Base-by-base conservation (phyloP, 2,797 vertebrate species). In the Phrynocephalus guinanensis region DNA sequence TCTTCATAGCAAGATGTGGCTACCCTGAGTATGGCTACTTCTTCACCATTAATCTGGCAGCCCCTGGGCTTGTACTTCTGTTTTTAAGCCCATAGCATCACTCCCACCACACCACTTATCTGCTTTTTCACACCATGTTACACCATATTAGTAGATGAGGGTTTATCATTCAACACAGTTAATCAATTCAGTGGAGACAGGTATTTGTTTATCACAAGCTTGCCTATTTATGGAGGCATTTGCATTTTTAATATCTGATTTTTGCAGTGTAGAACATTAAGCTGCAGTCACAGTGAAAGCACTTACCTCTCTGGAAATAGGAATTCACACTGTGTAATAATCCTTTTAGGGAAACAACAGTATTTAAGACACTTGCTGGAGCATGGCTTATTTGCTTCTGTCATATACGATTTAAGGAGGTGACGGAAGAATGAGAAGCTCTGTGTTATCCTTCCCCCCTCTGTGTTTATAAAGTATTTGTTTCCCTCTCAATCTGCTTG, bases 211-310 rank as follows among this genome's bases (percentile, higher is more conserved):
- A 85, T 87, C 89, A 82, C 78, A 85, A 72, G 72, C 79, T 82
- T 77, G 78, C 89, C 87, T 90, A 87, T 82, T 82, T 85, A 85
- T 33, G 15, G 28, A 82, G 79, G 72, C 72, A 90, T 90, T 87
- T 87, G 86, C 83, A 90, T 90, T 87, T 90, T 90, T 90, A 87
- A 90, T 90, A 90, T 90, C 89, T 78, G 89, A 82, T 90, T 85
- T 90, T 84, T 85, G 71, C 84, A 70, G 67, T 87, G 56, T 90
- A 87, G 86, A 87, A 85, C 86, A 85, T 87, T 85, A 84, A 71
- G 73, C 82, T 85, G 52, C 52, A 85, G 89, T 78, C 86, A 85
- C 83, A 38, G 67, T 85, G 86, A 85, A 90, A 87, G 83, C 82
- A 87, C 63, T 90, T 87, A 78, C 82, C 78, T 85, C 79, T 85